These are phyloP conservation scores for Scylla paramamosain DNA, from an alignment of 1,140 invertebrate species.

Conservation along the genomic window DNA sequence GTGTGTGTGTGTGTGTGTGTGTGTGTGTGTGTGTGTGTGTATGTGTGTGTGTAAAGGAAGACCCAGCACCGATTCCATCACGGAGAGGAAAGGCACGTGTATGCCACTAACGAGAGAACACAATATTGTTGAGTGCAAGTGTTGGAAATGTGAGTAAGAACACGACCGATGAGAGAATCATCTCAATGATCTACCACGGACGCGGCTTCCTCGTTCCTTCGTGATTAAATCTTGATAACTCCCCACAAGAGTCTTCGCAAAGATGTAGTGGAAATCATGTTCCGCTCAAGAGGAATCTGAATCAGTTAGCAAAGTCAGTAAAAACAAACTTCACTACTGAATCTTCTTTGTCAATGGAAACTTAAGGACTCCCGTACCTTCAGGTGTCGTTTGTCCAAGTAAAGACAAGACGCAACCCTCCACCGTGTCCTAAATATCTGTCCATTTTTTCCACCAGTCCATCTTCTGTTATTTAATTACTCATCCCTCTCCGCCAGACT, in stretches of 20 bases:
- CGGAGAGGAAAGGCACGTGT: background rate
- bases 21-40: background rate
- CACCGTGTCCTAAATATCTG: too few relatives aligned
- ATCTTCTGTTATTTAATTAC: too few relatives aligned
- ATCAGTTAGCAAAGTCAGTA: background rate
- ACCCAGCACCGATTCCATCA: background rate
- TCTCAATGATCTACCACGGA: too few relatives aligned
- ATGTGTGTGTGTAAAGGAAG: background rate
- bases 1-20: conserved; percentile 3
- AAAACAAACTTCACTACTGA: too few relatives aligned
- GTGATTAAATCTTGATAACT: background rate
- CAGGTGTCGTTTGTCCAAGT: too few relatives aligned
- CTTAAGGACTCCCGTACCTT: too few relatives aligned
- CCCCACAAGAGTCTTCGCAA: background rate
- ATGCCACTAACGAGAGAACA: background rate
- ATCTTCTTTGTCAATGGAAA: too few relatives aligned
- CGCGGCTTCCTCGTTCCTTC: background rate
- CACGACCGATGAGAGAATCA: background rate
- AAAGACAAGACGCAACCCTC: too few relatives aligned
- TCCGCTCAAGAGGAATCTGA: background rate
- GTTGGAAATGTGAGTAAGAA: background rate
- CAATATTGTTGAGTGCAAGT: background rate
- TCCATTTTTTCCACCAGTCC: too few relatives aligned
- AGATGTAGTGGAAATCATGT: background rate
- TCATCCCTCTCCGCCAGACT: too few relatives aligned